Evolutionary conservation across 2,797 vertebrate genomes (phyloP).

Genomic region (Bufotes viridis): DNA sequence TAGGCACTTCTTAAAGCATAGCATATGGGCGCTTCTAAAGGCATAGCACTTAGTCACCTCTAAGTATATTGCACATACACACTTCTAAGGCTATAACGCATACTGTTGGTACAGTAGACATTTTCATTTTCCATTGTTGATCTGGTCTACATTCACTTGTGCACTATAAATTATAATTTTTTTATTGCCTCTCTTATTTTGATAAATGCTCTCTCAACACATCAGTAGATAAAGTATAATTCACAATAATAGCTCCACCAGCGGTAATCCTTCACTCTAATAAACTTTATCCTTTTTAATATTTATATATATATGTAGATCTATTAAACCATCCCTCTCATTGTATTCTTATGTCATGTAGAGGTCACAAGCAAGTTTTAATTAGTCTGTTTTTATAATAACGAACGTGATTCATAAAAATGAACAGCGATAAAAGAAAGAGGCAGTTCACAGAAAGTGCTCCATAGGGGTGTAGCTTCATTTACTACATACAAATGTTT

Average conservation of each 20-base stretch:
- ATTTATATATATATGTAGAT: neutral
- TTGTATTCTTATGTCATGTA: neutral
- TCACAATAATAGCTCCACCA: neutral
- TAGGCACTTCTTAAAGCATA: no score
- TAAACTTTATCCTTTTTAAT: neutral
- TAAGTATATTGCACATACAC: neutral
- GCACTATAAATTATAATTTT: neutral
- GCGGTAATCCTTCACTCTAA: neutral
- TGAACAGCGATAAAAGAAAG: neutral
- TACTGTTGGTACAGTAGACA: neutral
- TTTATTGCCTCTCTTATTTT: neutral
- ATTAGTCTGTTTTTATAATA: conserved; percentile 9
- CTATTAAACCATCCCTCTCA: neutral
- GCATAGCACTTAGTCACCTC: neutral
- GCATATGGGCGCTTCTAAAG: no score
- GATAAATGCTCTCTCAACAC: neutral
- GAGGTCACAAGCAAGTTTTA: conserved; percentile 12
- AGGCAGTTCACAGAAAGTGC: neutral
- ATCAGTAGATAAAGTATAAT: neutral
- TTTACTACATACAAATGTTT: conserved; percentile 15
- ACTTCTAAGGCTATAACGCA: neutral
- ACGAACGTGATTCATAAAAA: conserved; percentile 16
- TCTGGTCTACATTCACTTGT: neutral
- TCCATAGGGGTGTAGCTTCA: conserved; percentile 12
- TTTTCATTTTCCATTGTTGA: neutral